phyloP scores from a whole-genome alignment of 1,140 invertebrate species.

The Gonatopus flavifemur region DNA sequence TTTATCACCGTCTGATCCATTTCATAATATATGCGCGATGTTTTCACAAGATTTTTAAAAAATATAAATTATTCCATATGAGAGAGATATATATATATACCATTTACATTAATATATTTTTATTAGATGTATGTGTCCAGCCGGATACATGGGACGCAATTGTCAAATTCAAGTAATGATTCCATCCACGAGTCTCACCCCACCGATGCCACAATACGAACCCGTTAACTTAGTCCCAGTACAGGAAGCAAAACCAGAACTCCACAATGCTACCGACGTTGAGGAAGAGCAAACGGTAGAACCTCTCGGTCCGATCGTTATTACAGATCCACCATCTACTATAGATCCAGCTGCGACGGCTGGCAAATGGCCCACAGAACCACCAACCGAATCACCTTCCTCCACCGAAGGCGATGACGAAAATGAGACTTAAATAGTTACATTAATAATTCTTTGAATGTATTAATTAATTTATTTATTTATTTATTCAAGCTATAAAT shows the following conservation, averaged over 20 bases:
- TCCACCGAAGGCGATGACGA: conserved; percentile 45
- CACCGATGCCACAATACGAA: conserved; percentile 38
- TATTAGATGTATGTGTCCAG: conserved; percentile 47
- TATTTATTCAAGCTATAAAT: conserved; percentile 30
- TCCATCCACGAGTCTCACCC: conserved; percentile 46
- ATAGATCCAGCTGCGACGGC: conserved; percentile 47
- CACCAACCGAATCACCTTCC: conserved; percentile 37
- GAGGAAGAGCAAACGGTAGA: conserved; percentile 33
- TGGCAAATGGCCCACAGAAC: conserved; percentile 54
- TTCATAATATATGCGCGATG: no score
- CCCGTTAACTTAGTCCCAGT: neutral
- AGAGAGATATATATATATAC: no score
- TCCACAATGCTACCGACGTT: conserved; percentile 11
- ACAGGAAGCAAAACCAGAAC: neutral
- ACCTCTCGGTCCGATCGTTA: conserved; percentile 42
- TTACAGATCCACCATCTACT: conserved; percentile 41
- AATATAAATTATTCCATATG: no score
- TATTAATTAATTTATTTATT: conserved; percentile 24
- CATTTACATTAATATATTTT: no score
- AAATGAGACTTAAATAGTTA: conserved; percentile 46
- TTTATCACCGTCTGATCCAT: no score
- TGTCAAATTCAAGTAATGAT: conserved; percentile 49
- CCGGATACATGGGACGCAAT: conserved; percentile 50
- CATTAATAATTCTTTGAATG: neutral
- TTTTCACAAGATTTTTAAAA: no score